Evolutionary conservation across 2,888 invertebrate species (phyloP), one percentile per base, ranked within the genome.

Genomic region (Cordilura impudica): DNA sequence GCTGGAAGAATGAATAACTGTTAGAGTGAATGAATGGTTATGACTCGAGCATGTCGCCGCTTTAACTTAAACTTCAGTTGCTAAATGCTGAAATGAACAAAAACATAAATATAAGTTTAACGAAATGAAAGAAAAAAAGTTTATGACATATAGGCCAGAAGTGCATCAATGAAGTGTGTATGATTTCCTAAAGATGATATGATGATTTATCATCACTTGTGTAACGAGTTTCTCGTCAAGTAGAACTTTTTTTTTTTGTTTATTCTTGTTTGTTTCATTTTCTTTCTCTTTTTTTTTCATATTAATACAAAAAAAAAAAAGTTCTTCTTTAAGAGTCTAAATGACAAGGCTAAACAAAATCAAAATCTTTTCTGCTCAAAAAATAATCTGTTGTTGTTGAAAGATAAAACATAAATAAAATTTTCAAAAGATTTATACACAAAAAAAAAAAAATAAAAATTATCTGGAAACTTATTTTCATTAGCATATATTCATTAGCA

Each of bases 131-230:
- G 19, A 19, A 60, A 70, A 79, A 75, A 73, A 65, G 29, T 35
- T 23, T 75, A 31, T 74, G 82, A 81, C 80, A 81, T 74, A 67
- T 78, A 81, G 82, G 80, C 82, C 80, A 78, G 76, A 78, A 82
- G 82, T 82, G 81, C 78, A 80, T 79, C 81, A 81, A 78, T 77
- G 81, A 81, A 82, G 82, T 82, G 73, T 78, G 35, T 78, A 82
- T 60, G 74, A 78, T 78, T 74, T 78, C 19, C 69, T 69, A 56
- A 73, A 65, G 71, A 73, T 63, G 69, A 78, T 45, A 63, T 49
- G 43, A 78, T 74, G 78, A 78, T 78, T 78, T 78, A 78, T 78
- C 70, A 78, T 74, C 65, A 69, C 69, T 74, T 65, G 53, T 74
- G 63, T 70, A 53, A 70, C 70, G 60, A 66, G 69, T 70, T 78